Conservation (phyloP, 1,140 invertebrate species). For the Atopsyche davidsoni region DNA sequence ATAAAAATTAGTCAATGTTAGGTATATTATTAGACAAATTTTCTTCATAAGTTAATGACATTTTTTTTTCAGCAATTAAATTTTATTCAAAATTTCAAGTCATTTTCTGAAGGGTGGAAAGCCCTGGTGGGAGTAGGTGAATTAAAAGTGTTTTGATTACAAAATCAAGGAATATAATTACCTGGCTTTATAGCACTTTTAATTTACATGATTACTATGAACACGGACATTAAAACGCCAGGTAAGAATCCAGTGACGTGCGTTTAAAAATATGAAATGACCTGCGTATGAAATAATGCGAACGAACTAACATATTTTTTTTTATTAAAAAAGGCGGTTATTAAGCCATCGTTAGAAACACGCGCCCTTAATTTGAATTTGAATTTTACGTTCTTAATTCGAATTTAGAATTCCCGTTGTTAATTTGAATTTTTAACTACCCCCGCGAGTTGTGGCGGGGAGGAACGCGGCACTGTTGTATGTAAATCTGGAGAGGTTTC, state of each 20-base stretch:
- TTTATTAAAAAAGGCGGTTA: too few relatives aligned
- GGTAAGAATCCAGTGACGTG: slow-evolving; percentile 8
- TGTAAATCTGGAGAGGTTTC: too few relatives aligned
- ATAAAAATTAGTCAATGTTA: too few relatives aligned
- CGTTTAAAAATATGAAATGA: slow-evolving; percentile 3
- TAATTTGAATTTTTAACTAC: slow-evolving; percentile 13
- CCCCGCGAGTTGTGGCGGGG: neutral
- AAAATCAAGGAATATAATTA: slow-evolving; percentile 20
- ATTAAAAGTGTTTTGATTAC: neutral
- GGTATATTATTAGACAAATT: too few relatives aligned
- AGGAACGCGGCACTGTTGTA: too few relatives aligned
- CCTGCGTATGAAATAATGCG: neutral
- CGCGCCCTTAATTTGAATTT: too few relatives aligned
- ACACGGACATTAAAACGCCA: slow-evolving; percentile 27
- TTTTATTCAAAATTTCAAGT: too few relatives aligned
- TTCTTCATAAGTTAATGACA: too few relatives aligned
- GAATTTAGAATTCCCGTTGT: slow-evolving; percentile 6
- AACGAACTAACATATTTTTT: too few relatives aligned
- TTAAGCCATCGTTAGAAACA: slow-evolving; percentile 30
- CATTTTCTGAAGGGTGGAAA: neutral
- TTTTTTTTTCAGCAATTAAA: too few relatives aligned
- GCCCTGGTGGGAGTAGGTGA: neutral
- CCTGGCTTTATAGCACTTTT: slow-evolving; percentile 27
- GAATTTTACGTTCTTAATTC: too few relatives aligned
- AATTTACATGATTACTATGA: slow-evolving; percentile 30